Evolutionary conservation across 2,113 vertebrate species (phyloP).

Genomic region (Microcebus ravelobensis): DNA sequence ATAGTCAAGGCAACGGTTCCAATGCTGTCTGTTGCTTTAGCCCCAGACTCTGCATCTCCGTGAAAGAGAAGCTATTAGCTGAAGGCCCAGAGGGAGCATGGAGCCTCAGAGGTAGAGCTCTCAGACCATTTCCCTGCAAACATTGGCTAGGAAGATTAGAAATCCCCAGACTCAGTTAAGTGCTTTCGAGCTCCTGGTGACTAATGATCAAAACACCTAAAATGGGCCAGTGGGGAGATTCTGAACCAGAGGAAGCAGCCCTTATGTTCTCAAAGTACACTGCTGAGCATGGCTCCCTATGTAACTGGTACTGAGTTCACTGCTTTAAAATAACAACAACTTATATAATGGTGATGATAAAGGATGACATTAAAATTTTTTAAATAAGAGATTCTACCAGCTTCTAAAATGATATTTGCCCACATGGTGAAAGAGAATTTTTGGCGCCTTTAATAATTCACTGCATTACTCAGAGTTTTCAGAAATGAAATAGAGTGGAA

Average conservation of each 20-base stretch:
- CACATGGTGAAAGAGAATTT: not conserved
- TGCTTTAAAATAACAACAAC: not conserved
- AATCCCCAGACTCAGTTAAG: not conserved
- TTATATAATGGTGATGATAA: not conserved
- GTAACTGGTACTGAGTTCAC: not conserved
- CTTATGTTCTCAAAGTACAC: not conserved
- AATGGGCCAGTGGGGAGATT: not conserved
- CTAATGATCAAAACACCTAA: not conserved
- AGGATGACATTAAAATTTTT: not conserved
- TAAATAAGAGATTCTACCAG: not conserved
- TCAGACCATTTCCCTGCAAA: not conserved
- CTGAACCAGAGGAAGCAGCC: not conserved
- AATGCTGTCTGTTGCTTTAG: not conserved
- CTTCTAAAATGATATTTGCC: not conserved
- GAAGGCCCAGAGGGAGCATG: not conserved
- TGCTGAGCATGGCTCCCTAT: not conserved
- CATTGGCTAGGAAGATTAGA: not conserved
- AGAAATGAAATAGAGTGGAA: slow-evolving; percentile 27
- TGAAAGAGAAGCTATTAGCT: not conserved
- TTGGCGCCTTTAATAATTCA: not conserved
- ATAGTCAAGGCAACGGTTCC: not conserved
- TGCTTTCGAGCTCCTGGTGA: not conserved
- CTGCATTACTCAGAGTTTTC: not conserved
- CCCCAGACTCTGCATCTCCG: not conserved
- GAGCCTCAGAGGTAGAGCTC: not conserved